Evolutionary conservation across 1,140 invertebrate genomes (phyloP), one percentile per base, ranked within the genome.

Genomic region (Chymomyza costata): DNA sequence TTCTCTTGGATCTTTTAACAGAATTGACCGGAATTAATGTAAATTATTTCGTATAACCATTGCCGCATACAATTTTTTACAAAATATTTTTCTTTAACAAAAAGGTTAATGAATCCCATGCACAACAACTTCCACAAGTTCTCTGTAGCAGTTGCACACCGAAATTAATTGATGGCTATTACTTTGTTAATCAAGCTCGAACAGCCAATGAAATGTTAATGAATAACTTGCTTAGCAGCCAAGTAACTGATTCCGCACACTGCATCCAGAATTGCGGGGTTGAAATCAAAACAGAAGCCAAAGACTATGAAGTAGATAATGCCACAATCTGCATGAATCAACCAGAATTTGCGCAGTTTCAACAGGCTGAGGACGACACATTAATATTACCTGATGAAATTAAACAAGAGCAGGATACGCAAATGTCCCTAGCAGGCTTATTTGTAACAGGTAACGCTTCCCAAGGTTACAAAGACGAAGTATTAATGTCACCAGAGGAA

Each of bases 11-110:
- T 3, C 64, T 80, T 38, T 45, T 80, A 11, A 32, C 34, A 16
- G 73, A 80, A 54, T 47, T 80, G 2, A 80, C 73, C 0, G 51
- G 73, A 13, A 73, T 80, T 6, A 47, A 80, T 47, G 64, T 80
- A 40, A 61, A n/a, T n/a, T n/a, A n/a, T n/a, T n/a, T n/a, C n/a
- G 48, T 55, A 43, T 18, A 31, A n/a, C n/a, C n/a, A n/a, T n/a
- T n/a, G n/a, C n/a, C n/a, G n/a, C 15, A 35, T 21, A 3, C 1
- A 32, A 21, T 35, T 2, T 18, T 25, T 18, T 1, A 2, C 8
- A 35, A 35, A 25, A n/a, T 14, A 5, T 3, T 0, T n/a, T 11
- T 15, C 28, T 11, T n/a, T n/a, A n/a, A 18, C n/a, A 11, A 21
- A 6, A 32, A 80, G 73, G 6, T 73, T 11, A 34, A 68, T 14